Evolutionary conservation across 2,888 invertebrate species (phyloP).

Genomic region (Hetaerina titia): DNA sequence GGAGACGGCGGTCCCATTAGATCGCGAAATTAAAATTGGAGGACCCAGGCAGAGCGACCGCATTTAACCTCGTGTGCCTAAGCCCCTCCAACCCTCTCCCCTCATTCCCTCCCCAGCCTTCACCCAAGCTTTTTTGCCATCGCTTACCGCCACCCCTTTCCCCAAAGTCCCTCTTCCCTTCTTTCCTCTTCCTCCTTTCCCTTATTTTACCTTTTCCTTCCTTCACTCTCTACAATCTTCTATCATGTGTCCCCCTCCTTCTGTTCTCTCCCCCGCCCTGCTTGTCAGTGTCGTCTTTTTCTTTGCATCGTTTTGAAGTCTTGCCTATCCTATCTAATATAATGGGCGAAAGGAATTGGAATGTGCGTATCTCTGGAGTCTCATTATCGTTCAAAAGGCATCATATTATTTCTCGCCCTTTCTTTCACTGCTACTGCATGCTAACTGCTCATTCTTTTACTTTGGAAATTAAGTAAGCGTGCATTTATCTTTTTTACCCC

Average conservation of each 20-base stretch:
- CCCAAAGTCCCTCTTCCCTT: not conserved
- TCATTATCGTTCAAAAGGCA: too few relatives aligned
- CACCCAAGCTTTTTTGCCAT: not conserved
- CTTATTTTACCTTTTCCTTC: not conserved
- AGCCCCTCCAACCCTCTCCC: not conserved
- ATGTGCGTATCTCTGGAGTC: too few relatives aligned
- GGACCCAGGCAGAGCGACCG: slow-evolving; percentile 57
- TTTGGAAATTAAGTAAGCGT: too few relatives aligned
- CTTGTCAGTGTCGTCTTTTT: not conserved
- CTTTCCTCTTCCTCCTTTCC: not conserved
- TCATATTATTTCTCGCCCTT: not conserved
- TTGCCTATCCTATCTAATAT: not conserved
- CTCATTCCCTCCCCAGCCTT: not conserved
- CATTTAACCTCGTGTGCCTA: slow-evolving; percentile 50
- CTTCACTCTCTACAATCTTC: not conserved
- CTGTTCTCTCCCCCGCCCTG: too few relatives aligned
- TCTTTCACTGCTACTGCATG: too few relatives aligned
- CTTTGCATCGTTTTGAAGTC: not conserved
- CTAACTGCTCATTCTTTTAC: not conserved
- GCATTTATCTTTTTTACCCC: too few relatives aligned
- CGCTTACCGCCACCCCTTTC: not conserved
- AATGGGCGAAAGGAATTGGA: too few relatives aligned
- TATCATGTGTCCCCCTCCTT: too few relatives aligned
- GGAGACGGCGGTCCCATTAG: slow-evolving; percentile 59
- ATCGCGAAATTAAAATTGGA: slow-evolving; percentile 65